Evolutionary conservation across 2,797 vertebrate genomes (phyloP).

Genomic region (Peromyscus melanophrys): DNA sequence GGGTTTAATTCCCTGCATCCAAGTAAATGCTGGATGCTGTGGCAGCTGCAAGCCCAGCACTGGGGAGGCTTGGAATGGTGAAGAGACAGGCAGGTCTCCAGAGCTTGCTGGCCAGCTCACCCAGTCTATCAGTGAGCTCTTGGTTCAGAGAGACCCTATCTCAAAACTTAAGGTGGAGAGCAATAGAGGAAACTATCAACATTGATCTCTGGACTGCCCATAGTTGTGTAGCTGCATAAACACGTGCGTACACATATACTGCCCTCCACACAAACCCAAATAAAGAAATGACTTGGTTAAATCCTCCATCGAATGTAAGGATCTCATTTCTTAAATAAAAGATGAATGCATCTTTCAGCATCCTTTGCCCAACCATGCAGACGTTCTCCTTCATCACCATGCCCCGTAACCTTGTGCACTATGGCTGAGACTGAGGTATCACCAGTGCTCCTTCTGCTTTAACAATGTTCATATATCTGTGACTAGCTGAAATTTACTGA

Average conservation of each 20-base stretch:
- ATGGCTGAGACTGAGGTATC: neutral
- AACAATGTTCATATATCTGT: neutral
- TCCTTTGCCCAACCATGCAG: neutral
- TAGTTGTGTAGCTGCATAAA: neutral
- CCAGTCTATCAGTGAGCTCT: neutral
- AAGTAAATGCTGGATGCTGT: neutral
- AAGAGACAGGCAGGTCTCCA: neutral
- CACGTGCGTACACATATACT: neutral
- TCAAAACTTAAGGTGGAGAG: neutral
- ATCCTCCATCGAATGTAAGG: neutral
- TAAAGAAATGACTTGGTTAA: neutral
- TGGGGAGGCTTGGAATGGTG: too few relatives aligned
- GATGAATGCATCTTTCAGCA: conserved; percentile 8
- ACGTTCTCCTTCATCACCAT: neutral
- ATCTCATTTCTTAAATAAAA: conserved; percentile 53
- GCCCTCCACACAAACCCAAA: neutral
- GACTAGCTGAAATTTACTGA: conserved; percentile 39
- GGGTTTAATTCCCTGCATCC: too few relatives aligned
- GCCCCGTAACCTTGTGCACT: neutral
- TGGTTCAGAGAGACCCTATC: neutral
- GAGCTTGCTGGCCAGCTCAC: neutral
- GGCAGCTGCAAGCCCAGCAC: neutral
- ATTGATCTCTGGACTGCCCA: neutral
- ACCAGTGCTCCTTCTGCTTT: conserved; percentile 8
- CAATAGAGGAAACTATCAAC: neutral